Percentiles rank a stretch among this genome's conserved stretches.
Conservation (phyloP, 1,140 invertebrate genomes). For the Lasaia peninsularis region DNA sequence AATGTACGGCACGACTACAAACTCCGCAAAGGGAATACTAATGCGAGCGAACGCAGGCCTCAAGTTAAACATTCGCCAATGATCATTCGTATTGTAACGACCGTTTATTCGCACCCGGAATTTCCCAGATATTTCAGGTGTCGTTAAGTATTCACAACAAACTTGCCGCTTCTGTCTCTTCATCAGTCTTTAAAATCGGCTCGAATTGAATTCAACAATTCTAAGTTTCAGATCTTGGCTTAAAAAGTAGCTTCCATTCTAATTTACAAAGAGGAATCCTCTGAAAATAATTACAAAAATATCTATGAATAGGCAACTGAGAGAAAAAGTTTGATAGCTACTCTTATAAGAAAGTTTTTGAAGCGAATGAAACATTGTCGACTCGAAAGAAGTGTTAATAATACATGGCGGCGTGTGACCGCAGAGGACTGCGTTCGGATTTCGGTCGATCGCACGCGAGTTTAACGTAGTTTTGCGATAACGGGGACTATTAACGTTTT, state of each 20-base stretch:
- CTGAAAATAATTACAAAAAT: conserved; percentile 22
- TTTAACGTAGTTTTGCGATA: conserved; percentile 35
- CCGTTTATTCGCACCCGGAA: conserved; percentile 31
- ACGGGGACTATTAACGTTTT: conserved; percentile 38
- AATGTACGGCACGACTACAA: conserved; percentile 66
- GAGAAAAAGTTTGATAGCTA: conserved; percentile 2
- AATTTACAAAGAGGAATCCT: conserved; percentile 14
- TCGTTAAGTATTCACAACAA: conserved; percentile 30
- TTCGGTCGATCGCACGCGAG: neutral
- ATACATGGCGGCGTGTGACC: neutral
- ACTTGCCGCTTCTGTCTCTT: conserved; percentile 9
- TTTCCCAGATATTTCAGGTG: conserved; percentile 22
- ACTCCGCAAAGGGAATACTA: conserved; percentile 71
- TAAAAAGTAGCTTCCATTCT: conserved; percentile 11
- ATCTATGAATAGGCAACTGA: conserved; percentile 18
- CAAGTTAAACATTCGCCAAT: conserved; percentile 56
- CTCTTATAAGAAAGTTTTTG: conserved; percentile 12
- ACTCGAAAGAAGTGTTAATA: neutral
- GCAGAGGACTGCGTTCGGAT: neutral
- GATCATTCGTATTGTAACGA: conserved; percentile 51
- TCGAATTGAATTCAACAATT: conserved; percentile 3
- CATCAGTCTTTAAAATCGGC: conserved; percentile 15
- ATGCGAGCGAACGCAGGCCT: conserved; percentile 55
- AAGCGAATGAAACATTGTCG: neutral
- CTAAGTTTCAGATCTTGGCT: neutral